phyloP scores from a whole-genome alignment of 2,113 vertebrate genomes.

The Felis chaus region DNA sequence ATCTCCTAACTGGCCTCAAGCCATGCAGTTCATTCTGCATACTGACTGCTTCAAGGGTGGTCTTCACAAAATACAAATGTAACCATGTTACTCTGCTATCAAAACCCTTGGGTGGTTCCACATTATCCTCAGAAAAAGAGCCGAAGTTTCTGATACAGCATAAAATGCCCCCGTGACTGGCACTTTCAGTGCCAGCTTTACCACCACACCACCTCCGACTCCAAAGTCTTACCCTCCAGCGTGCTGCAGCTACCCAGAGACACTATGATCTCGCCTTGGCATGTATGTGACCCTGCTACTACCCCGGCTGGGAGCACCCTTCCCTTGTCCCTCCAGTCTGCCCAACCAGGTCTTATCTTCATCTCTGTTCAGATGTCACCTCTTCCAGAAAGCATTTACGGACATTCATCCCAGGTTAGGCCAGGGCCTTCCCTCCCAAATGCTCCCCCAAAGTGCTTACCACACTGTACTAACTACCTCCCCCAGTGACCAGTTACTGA shows the following conservation, averaged over 20 bases:
- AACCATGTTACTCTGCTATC: neutral
- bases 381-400: neutral
- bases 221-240: neutral
- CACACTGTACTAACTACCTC: neutral
- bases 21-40: neutral
- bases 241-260: neutral
- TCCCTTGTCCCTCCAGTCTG: neutral
- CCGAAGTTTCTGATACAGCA: neutral
- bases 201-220: neutral
- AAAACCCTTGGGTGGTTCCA: neutral
- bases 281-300: neutral
- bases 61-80: neutral
- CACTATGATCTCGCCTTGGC: rapidly evolving
- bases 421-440: neutral
- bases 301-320: neutral
- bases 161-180: neutral
- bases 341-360: neutral
- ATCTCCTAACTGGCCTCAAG: neutral
- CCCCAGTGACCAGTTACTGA: neutral
- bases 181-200: neutral
- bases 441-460: neutral
- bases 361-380: neutral
- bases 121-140: neutral
- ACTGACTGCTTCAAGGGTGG: neutral
- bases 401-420: neutral